Base-by-base conservation (phyloP, 1,140 invertebrate genomes). In the Calliphora vicina region DNA sequence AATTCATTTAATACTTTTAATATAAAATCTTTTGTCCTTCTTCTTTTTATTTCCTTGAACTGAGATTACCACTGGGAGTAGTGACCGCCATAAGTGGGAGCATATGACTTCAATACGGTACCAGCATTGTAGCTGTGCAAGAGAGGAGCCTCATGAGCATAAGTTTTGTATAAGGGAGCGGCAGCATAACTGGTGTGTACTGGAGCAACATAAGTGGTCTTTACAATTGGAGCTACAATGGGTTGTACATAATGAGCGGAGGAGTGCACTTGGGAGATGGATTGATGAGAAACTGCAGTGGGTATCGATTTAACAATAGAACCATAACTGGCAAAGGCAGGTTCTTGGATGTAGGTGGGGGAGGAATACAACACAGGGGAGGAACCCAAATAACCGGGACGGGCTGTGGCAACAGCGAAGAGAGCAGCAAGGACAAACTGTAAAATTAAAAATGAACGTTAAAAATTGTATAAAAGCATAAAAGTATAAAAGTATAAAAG, bases 351-450 rank as follows among this genome's bases (percentile, higher is more conserved):
- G 61, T 29, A 73, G 26, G 86, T 35, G 1, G 88, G 88, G 17
- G 88, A 87, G 17, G 88, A 83, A 35, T 89, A 89, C 26, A 88
- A 87, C 74, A 88, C 23, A 13, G 88, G 87, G 20, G 87, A 84
- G 45, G 88, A 87, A 71, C 91, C 84, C 35, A 91, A 85, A 61
- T 92, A 92, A 45, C 92, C 92, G 85, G 91, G 91, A 83, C 93
- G 93, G 85, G 91, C 88, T 82, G 91, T 87, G 84, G 92, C 93
- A 82, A 92, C 91, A 86, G 93, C 93, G 89, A 94, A 87, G 84
- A 94, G 88, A 86, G 92, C 92, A 89, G 92, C 92, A 91, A 94
- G 92, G 89, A 93, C 93, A 88, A 93, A 84, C 91, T 92, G 43
- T 45, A 80, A 26, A 26, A 29, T 57, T 27, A 45, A 12, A 84